Percentiles rank a stretch among this genome's conserved stretches.
These are phyloP conservation scores for Mus pahari DNA, from an alignment of 2,113 vertebrate species.

Conservation along the genomic window DNA sequence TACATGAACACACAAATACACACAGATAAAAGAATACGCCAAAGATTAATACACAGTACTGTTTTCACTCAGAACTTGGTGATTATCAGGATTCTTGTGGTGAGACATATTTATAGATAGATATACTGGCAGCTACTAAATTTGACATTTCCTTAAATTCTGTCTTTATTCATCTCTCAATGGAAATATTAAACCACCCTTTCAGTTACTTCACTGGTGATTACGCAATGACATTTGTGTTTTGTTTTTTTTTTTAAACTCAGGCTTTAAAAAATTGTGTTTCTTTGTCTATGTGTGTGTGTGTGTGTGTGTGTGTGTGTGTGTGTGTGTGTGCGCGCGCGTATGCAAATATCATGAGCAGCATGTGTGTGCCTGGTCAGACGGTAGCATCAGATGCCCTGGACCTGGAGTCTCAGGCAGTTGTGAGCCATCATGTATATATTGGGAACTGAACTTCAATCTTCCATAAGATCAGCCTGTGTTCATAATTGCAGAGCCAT, in stretches of 20 bases:
- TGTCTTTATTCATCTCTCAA: not conserved
- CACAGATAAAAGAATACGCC: not conserved
- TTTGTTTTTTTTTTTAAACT: not conserved
- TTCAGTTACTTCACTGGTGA: not conserved
- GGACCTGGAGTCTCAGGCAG: not conserved
- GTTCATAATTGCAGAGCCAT: not conserved
- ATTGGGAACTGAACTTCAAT: no score
- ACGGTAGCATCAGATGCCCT: not conserved
- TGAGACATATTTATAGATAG: not conserved
- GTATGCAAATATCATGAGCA: not conserved
- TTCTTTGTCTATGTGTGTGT: no score
- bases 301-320: not conserved
- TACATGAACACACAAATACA: not conserved
- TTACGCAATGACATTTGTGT: not conserved
- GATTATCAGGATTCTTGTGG: not conserved
- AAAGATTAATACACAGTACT: rapidly evolving
- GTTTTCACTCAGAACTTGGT: not conserved
- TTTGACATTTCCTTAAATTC: not conserved
- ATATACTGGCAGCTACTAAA: not conserved
- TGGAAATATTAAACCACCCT: not conserved
- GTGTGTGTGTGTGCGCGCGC: not conserved
- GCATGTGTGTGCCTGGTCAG: not conserved
- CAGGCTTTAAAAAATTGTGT: not conserved
- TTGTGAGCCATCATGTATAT: not conserved
- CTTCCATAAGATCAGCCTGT: not conserved